Base-by-base conservation (phyloP, 2,113 vertebrate species). In the Centropus unirufus region DNA sequence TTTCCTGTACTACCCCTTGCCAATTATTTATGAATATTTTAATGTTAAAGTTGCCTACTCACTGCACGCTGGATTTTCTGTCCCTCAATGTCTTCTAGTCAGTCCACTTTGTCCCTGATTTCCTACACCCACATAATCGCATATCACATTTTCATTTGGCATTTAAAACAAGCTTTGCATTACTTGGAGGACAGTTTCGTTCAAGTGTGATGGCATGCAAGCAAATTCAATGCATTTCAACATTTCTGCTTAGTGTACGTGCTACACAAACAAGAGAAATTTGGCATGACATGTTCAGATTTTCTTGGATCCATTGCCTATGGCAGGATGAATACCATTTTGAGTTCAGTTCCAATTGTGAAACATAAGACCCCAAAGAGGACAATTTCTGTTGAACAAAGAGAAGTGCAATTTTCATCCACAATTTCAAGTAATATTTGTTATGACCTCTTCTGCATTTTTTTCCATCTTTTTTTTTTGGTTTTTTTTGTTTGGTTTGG, bases 201-300 rank as follows among this genome's bases (percentile, higher is more conserved):
- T 97, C 97, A 97, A 95, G 95, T 97, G 96, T 97, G 92, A 98
- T 96, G 93, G 96, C 58, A 98, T 98, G 97, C 97, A 98, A 98
- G 97, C 98, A 97, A 98, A 97, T 95, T 95, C 20, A 20, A 97
- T 90, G 97, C 93, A 98, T 98, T 98, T 98, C 98, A 98, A 98
- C 98, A 98, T 98, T 98, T 98, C 93, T 87, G 92, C 87, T 97
- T 83, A 97, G 98, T 98, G 98, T 98, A 98, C 97, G 0, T 95
- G 94, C 74, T 93, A 97, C 95, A 95, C 84, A 94, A 87, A 90
- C 0, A 9, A 80, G 78, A 94, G 79, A 83, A 96, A 93, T 90
- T 97, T 88, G 69, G 63, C 55, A 12, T 42, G n/a, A 46, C 6
- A 11, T 63, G 40, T 80, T 81, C 66, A 81, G 74, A 89, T 95